phyloP scores from a whole-genome alignment of 2,797 vertebrate genomes.

The Spea hammondii region DNA sequence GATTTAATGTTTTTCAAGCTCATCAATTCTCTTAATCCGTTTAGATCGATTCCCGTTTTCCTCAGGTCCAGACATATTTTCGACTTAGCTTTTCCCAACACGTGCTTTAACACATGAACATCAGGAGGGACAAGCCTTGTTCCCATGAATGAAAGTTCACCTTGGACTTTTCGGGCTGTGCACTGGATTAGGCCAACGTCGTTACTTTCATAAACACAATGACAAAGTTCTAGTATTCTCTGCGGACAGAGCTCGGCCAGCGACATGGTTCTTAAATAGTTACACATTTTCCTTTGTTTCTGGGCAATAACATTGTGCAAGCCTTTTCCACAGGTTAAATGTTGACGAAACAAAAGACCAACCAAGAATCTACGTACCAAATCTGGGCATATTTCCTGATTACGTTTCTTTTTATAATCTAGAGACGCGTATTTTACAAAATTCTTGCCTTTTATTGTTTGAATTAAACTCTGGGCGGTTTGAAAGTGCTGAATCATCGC shows the following conservation, averaged over 20 bases:
- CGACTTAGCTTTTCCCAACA: constrained; percentile 65
- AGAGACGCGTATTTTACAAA: constrained; percentile 70
- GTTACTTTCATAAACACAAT: constrained; percentile 75
- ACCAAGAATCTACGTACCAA: constrained; percentile 75
- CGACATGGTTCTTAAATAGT: constrained; percentile 71
- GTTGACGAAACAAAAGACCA: constrained; percentile 76
- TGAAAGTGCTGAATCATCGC: constrained; percentile 81
- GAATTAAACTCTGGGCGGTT: constrained; percentile 72
- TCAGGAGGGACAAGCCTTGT: constrained; percentile 74
- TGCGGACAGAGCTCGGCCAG: constrained; percentile 62
- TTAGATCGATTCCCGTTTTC: constrained; percentile 71
- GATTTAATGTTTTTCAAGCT: constrained; percentile 71
- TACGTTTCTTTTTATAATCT: constrained; percentile 73
- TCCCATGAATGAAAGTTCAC: constrained; percentile 74
- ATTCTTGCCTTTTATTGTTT: constrained; percentile 68
- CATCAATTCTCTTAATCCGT: constrained; percentile 75
- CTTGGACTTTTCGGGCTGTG: constrained; percentile 68
- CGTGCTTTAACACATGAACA: constrained; percentile 67
- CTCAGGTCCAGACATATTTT: constrained; percentile 78
- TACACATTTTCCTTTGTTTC: constrained; percentile 68
- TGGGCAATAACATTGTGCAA: constrained; percentile 57
- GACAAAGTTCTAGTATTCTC: constrained; percentile 78
- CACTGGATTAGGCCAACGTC: constrained; percentile 62
- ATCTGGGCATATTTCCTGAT: constrained; percentile 76
- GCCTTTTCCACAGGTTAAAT: constrained; percentile 22